Base-by-base conservation (phyloP, 2,113 vertebrate genomes). In the Notarius quadriscutis region DNA sequence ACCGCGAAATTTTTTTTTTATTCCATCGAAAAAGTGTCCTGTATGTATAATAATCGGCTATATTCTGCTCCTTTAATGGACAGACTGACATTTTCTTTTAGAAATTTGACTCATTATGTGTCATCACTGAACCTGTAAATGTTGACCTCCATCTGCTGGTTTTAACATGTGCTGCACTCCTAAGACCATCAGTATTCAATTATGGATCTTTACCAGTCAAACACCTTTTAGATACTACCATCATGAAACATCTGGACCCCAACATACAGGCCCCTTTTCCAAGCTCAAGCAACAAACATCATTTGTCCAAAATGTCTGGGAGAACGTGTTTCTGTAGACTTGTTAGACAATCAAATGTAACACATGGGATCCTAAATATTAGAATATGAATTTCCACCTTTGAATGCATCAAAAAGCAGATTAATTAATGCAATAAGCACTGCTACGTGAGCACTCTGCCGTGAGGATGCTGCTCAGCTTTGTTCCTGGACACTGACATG, bases 101-200 rank as follows among this genome's bases (percentile, higher is more conserved):
- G n/a, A 80, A 55, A 20, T 60, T n/a, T 14, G 25, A 51, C 77
- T n/a, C 10, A 22, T 62, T 22, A 62, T 17, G 57, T 17, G 57
- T 17, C 57, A 60, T 57, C 55, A 22, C 18, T 62, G 20, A 62
- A 22, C 17, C 34, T 48, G 30, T 18, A 17, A 48, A 3, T 74
- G 71, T 3, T 74, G 7, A 48, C 7, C 58, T n/a, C 78, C 78
- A 88, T 74, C 78, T 88, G 30, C 79, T 77, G 87, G 78, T 55
- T 8, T 27, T 67, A 65, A 67, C 20, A 15, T 57, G 30, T 2
- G 60, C 53, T 60, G 67, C 83, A 84, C 18, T 55, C 67, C 57
- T 58, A 58, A 55, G 5, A 7, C 67, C 51, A 84, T 71, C 14
- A 72, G 41, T 58, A 84, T 51, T 48, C 12, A 15, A 15, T 30